phyloP scores from a whole-genome alignment of 1,140 invertebrate species.

The Lineus longissimus region DNA sequence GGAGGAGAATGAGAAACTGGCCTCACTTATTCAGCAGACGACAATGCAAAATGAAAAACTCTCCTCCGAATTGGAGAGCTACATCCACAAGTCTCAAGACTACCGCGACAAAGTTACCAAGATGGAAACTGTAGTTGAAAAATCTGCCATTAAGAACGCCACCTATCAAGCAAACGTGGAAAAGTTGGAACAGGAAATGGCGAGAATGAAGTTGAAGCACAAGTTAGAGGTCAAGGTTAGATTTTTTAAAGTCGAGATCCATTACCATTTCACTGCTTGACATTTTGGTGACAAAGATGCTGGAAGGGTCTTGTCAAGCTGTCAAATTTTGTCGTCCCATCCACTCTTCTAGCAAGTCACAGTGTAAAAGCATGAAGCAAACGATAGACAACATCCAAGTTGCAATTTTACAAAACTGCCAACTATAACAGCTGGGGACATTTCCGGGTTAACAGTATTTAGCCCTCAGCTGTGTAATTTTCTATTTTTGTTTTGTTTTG shows the following conservation, averaged over 20 bases:
- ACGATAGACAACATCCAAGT: too few species aligned
- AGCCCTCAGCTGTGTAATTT: too few species aligned
- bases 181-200: conserved; percentile 37
- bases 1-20: conserved; percentile 38
- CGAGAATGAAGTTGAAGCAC: conserved; percentile 34
- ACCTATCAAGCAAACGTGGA: conserved; percentile 30
- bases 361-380: too few species aligned
- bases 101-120: conserved; percentile 25
- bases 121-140: conserved; percentile 35
- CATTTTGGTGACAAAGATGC: too few species aligned
- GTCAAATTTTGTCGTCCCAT: too few species aligned
- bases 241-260: too few species aligned
- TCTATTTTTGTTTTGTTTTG: background rate
- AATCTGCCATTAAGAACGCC: conserved; percentile 29
- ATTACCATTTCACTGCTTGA: too few species aligned
- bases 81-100: conserved; percentile 25
- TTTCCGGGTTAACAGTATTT: too few species aligned
- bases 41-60: conserved; percentile 36
- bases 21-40: conserved; percentile 33
- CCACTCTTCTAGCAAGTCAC: too few species aligned
- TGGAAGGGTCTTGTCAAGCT: too few species aligned
- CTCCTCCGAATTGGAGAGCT: conserved; percentile 30
- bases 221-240: conserved; percentile 42
- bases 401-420: too few species aligned
- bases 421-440: too few species aligned